Conservation (phyloP, 2,797 vertebrate species). For the Typhlichthys eigenmanni region DNA sequence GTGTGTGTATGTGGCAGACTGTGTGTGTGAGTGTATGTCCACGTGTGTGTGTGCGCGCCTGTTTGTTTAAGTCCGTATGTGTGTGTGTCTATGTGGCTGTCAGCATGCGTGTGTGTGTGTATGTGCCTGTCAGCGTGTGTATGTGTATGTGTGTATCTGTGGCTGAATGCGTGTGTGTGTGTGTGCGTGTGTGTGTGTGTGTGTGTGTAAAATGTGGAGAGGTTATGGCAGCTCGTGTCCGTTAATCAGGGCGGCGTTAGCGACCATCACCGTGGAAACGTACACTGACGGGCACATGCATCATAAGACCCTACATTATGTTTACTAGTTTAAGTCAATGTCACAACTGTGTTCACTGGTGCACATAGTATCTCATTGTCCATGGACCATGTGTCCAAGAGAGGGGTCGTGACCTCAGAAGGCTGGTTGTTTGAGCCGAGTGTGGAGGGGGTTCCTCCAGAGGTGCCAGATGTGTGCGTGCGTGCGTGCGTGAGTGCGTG, state of each 20-base stretch:
- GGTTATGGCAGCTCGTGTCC: slow-evolving; percentile 89
- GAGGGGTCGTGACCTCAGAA: slow-evolving; percentile 96
- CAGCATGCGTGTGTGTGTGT: too few relatives aligned
- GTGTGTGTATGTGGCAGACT: too few relatives aligned
- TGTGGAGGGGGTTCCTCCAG: slow-evolving; percentile 96
- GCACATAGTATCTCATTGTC: slow-evolving; percentile 6
- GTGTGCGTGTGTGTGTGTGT: slow-evolving; percentile 28
- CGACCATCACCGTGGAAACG: slow-evolving; percentile 93
- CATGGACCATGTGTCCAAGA: slow-evolving; percentile 58
- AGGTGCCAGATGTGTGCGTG: slow-evolving; percentile 69
- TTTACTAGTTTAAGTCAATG: too few relatives aligned
- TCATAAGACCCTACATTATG: slow-evolving; percentile 48
- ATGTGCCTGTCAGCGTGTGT: not conserved
- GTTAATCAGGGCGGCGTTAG: slow-evolving; percentile 88
- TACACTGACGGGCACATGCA: slow-evolving; percentile 94
- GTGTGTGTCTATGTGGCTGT: slow-evolving; percentile 15
- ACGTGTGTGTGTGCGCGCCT: slow-evolving; percentile 26
- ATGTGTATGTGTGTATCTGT: not conserved
- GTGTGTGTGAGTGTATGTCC: slow-evolving; percentile 5
- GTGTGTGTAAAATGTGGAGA: slow-evolving; percentile 82
- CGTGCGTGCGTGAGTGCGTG: slow-evolving; percentile 13
- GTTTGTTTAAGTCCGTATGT: slow-evolving; percentile 14
- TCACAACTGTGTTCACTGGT: not conserved
- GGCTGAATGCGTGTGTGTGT: slow-evolving; percentile 6
- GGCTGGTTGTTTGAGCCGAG: slow-evolving; percentile 95